These are phyloP conservation scores for Odobenus rosmarus DNA, from an alignment of 2,113 vertebrate genomes.

Conservation along the genomic window DNA sequence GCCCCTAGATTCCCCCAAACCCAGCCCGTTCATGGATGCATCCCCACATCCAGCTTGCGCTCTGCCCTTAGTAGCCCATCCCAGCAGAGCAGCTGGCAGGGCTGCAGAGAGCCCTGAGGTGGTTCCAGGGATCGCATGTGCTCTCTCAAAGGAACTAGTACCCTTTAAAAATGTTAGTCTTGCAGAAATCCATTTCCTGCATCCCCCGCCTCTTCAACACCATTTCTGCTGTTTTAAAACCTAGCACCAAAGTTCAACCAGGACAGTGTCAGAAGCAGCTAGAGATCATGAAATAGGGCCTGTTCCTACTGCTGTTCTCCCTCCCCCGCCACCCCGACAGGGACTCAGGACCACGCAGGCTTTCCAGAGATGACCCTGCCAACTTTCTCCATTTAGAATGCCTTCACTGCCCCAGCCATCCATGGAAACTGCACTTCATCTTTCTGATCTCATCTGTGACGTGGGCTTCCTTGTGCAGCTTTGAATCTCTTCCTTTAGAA, in stretches of 20 bases:
- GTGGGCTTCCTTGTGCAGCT: not conserved
- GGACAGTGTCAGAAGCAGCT: not conserved
- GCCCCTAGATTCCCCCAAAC: not conserved
- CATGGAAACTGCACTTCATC: not conserved
- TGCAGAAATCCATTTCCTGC: not conserved
- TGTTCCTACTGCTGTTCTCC: not conserved
- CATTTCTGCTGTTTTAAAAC: not conserved
- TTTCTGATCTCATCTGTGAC: not conserved
- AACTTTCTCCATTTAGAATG: not conserved
- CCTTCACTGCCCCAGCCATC: not conserved
- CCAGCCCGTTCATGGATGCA: rapidly evolving
- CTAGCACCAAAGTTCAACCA: not conserved
- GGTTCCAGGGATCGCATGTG: rapidly evolving
- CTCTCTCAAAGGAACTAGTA: not conserved
- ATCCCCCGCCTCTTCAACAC: not conserved
- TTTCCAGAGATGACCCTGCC: not conserved
- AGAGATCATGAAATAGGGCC: not conserved
- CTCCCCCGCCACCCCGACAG: rapidly evolving
- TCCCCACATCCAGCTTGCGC: too few species aligned
- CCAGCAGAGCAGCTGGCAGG: not conserved
- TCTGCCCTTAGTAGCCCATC: not conserved
- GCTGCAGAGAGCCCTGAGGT: not conserved
- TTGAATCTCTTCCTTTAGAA: not conserved
- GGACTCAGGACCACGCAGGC: not conserved
- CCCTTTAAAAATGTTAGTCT: not conserved